These are phyloP conservation scores for Podarcis cretensis DNA, from an alignment of 2,113 vertebrate species.

Conservation along the genomic window DNA sequence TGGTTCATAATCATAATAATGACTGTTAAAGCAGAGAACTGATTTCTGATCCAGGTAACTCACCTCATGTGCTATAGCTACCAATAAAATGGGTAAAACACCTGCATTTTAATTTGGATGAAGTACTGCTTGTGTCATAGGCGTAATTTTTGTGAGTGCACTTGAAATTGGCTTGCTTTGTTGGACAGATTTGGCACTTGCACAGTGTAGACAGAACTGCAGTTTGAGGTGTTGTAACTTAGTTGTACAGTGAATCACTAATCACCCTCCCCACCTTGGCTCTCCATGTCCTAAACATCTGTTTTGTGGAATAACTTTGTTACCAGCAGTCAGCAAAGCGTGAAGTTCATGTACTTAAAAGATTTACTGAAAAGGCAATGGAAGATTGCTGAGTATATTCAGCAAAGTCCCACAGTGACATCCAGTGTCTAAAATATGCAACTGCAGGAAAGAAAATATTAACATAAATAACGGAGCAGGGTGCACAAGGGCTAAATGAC, in stretches of 20 bases:
- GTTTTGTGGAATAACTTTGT: background rate
- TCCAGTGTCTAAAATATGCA: background rate
- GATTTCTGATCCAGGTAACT: background rate
- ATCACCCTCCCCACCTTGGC: too few species aligned
- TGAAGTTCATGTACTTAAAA: background rate
- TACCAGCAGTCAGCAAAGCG: background rate
- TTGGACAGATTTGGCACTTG: background rate
- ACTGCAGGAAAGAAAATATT: background rate
- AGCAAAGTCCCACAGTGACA: background rate
- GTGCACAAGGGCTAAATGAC: background rate
- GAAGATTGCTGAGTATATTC: background rate
- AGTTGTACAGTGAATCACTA: background rate
- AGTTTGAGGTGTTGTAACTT: background rate
- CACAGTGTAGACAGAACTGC: background rate
- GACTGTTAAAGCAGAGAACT: too few species aligned
- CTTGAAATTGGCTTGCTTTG: background rate
- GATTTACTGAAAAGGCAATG: background rate
- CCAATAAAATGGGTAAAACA: background rate
- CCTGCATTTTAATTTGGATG: background rate
- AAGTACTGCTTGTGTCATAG: too few species aligned
- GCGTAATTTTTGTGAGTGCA: background rate
- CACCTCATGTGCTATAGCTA: background rate
- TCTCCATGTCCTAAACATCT: background rate
- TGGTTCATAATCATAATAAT: too few species aligned
- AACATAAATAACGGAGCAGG: background rate